A percentile compares a stretch with the other conserved stretches of the same genome.
Evolutionary conservation across 2,888 invertebrate genomes (phyloP).

Genomic region (Epinotia bilunana): DNA sequence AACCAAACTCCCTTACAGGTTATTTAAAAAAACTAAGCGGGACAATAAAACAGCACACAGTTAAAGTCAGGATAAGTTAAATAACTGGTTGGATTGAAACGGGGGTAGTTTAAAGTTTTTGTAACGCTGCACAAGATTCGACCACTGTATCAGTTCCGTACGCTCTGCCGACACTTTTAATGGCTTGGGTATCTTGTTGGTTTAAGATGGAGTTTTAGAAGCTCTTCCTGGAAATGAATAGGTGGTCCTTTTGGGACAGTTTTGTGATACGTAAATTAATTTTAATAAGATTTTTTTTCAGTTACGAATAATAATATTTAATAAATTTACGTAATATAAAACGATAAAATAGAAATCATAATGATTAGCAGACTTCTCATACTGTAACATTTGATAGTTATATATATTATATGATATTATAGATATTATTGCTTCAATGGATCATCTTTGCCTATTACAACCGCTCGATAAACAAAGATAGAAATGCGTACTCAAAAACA

Average conservation of each 20-base stretch:
- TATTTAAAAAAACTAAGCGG: background rate
- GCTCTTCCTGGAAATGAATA: background rate
- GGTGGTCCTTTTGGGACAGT: background rate
- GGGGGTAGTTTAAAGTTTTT: constrained; percentile 75
- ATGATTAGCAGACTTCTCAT: no score
- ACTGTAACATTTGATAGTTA: no score
- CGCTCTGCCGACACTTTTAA: constrained; percentile 79
- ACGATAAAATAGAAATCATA: no score
- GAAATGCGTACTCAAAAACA: no score
- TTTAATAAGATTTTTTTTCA: no score
- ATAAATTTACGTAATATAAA: no score
- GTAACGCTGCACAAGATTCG: constrained; percentile 71
- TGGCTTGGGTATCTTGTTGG: constrained; percentile 59
- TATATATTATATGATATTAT: no score
- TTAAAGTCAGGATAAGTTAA: constrained; percentile 73
- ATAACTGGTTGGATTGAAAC: constrained; percentile 69
- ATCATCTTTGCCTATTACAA: no score
- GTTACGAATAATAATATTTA: background rate
- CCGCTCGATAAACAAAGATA: no score
- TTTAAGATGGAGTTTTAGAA: constrained; percentile 17
- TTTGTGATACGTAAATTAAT: background rate
- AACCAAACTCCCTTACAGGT: no score
- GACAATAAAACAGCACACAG: constrained; percentile 55
- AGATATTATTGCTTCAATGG: no score
- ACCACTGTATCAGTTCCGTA: constrained; percentile 73